phyloP scores from a whole-genome alignment of 2,797 vertebrate genomes.

The Meriones psammophilus region DNA sequence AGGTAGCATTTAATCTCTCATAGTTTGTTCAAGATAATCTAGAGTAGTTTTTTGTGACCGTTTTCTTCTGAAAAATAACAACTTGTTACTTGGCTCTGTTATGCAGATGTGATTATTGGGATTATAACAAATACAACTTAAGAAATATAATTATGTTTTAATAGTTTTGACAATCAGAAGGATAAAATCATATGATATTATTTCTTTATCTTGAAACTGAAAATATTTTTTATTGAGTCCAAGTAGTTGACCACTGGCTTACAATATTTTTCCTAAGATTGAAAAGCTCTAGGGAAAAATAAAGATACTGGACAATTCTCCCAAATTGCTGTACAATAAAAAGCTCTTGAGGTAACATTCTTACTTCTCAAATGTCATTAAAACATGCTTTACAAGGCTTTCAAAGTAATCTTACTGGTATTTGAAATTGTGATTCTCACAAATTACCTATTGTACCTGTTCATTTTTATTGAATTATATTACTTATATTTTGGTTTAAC shows the following conservation, averaged over 20 bases:
- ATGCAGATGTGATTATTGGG: not conserved
- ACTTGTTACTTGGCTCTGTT: constrained; percentile 18
- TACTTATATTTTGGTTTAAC: not conserved
- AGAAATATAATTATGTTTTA: not conserved
- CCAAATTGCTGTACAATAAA: not conserved
- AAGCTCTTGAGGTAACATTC: not conserved
- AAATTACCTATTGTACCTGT: not conserved
- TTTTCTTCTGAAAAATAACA: constrained; percentile 22
- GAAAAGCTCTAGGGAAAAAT: not conserved
- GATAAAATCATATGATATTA: not conserved
- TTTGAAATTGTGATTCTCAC: not conserved
- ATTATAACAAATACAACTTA: not conserved
- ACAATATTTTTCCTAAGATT: constrained; percentile 1
- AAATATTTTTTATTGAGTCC: not conserved
- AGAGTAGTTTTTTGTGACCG: not conserved
- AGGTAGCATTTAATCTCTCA: constrained; percentile 75
- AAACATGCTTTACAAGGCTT: not conserved
- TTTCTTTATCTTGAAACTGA: not conserved
- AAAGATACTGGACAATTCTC: not conserved
- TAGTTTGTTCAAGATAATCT: not conserved
- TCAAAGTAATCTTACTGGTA: not conserved
- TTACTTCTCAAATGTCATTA: not conserved
- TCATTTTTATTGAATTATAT: not conserved
- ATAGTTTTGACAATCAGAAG: not conserved
- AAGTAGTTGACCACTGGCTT: not conserved